Evolutionary conservation across 2,888 invertebrate species (phyloP).

Genomic region (Drosophila percnosoma): DNA sequence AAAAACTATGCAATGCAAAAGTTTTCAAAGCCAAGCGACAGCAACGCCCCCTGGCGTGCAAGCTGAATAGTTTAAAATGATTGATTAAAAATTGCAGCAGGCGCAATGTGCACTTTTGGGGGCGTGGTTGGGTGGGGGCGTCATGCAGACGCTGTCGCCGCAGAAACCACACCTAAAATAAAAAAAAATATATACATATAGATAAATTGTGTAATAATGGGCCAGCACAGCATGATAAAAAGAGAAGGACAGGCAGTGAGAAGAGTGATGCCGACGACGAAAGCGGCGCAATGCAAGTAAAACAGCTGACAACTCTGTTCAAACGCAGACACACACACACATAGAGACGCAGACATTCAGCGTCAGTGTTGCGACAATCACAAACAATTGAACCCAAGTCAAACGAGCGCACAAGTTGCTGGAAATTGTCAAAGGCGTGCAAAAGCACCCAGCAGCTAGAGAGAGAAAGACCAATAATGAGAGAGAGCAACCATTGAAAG

Average conservation of each 20-base stretch:
- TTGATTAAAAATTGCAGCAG: constrained; percentile 68
- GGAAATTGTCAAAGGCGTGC: constrained; percentile 80
- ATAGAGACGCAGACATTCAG: constrained; percentile 18
- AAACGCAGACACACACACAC: constrained; percentile 19
- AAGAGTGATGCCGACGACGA: not conserved
- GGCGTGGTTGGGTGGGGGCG: constrained; percentile 56
- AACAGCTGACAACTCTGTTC: constrained; percentile 79
- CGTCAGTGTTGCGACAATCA: constrained; percentile 68
- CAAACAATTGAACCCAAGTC: constrained; percentile 81
- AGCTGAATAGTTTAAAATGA: constrained; percentile 68
- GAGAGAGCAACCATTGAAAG: constrained; percentile 8
- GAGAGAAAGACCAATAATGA: constrained; percentile 19
- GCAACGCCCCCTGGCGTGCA: constrained; percentile 55
- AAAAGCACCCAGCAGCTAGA: constrained; percentile 48
- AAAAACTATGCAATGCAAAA: constrained; percentile 68
- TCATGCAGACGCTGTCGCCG: constrained; percentile 61
- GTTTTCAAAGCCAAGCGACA: constrained; percentile 71
- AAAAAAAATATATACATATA: constrained; percentile 32
- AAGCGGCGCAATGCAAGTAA: constrained; percentile 59
- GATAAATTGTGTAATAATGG: constrained; percentile 75
- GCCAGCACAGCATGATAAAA: constrained; percentile 25
- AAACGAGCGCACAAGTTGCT: constrained; percentile 82
- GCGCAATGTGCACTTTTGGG: constrained; percentile 33
- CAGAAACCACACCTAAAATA: constrained; percentile 78
- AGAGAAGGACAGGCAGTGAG: constrained; percentile 7